Conservation (phyloP, 2,113 vertebrate species). For the Tupaia chinensis region DNA sequence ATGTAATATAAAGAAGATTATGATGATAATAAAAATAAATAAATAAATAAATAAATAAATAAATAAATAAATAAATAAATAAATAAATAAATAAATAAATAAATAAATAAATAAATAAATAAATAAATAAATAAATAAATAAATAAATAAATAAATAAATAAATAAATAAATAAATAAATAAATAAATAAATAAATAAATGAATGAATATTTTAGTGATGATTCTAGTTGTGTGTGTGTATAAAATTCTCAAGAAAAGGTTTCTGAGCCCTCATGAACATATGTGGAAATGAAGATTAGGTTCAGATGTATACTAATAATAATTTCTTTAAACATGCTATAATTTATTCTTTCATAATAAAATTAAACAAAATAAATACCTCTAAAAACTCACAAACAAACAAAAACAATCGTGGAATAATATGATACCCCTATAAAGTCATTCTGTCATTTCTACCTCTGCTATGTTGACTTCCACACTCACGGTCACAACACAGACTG, state of each 20-base stretch:
- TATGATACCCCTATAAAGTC: background rate
- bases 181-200: no score
- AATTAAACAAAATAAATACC: background rate
- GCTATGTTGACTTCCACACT: background rate
- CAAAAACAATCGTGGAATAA: background rate
- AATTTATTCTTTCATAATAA: background rate
- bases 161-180: no score
- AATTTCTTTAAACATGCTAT: background rate
- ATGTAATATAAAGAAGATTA: no score
- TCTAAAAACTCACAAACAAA: background rate
- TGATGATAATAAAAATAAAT: no score
- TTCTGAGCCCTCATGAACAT: slow-evolving; percentile 22
- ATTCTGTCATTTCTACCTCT: background rate
- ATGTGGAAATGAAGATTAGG: background rate
- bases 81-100: no score
- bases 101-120: no score
- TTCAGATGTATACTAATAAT: background rate
- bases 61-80: no score
- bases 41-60: no score
- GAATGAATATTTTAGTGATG: background rate
- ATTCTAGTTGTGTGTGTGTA: background rate
- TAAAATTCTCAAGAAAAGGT: background rate
- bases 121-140: no score
- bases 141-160: no score
- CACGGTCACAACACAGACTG: background rate